phyloP scores from a whole-genome alignment of 2,113 vertebrate genomes.

The Stomatorhinus ivindoensis region DNA sequence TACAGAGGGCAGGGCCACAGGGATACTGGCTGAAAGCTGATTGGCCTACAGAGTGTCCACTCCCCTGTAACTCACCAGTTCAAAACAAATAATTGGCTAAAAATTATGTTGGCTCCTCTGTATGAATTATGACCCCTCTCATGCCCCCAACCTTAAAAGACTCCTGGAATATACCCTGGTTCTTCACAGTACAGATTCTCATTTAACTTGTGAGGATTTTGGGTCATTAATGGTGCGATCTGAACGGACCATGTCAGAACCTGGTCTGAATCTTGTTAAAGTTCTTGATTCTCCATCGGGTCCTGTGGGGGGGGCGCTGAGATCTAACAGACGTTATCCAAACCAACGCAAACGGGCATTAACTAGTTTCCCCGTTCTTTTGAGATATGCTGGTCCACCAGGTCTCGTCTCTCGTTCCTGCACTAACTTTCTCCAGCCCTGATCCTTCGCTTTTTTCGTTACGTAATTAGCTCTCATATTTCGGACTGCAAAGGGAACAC shows the following conservation, averaged over 20 bases:
- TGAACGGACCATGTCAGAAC: neutral
- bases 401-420: slow-evolving; percentile 36
- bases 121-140: neutral
- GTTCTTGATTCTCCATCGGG: slow-evolving; percentile 33
- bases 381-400: slow-evolving; percentile 47
- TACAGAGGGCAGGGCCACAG: neutral
- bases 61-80: neutral
- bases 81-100: neutral
- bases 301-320: slow-evolving; percentile 38
- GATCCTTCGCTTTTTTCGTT: slow-evolving; percentile 49
- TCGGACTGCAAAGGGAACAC: slow-evolving; percentile 61
- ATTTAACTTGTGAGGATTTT: neutral
- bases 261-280: slow-evolving; percentile 35
- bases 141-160: neutral
- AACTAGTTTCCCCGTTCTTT: slow-evolving; percentile 38
- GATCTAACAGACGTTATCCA: slow-evolving; percentile 37
- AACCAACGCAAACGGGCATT: slow-evolving; percentile 44
- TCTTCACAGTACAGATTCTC: neutral
- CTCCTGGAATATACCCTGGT: neutral
- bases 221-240: neutral
- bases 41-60: neutral
- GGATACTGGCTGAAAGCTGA: neutral
- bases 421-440: slow-evolving; percentile 44
- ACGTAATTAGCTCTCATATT: slow-evolving; percentile 72
- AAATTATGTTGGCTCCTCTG: neutral